Evolutionary conservation across 2,888 invertebrate species (phyloP).

Genomic region (Argyra leucocephala): DNA sequence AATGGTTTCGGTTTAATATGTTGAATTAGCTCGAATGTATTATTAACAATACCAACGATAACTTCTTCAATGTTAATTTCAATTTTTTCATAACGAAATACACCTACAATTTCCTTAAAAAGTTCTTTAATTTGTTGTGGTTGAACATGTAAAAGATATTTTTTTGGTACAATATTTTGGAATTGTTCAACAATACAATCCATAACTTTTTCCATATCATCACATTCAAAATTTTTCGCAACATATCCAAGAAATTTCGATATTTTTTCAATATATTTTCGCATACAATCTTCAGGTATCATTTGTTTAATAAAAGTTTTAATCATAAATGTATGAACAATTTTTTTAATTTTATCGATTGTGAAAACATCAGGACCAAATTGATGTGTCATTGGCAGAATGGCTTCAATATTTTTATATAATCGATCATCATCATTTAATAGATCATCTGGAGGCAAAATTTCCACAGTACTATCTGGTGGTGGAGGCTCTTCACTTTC

Average conservation of each 20-base stretch:
- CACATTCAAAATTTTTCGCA: constrained; percentile 36
- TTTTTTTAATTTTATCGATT: constrained; percentile 34
- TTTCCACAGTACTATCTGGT: constrained; percentile 20
- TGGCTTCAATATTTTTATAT: constrained; percentile 29
- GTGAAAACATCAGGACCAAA: constrained; percentile 30
- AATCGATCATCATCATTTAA: constrained; percentile 22
- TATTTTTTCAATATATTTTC: constrained; percentile 34
- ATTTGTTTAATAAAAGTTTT: constrained; percentile 28
- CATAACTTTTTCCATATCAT: constrained; percentile 35
- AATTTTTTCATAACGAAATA: constrained; percentile 5
- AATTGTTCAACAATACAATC: constrained; percentile 36
- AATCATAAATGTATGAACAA: constrained; percentile 35
- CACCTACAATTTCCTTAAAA: neutral
- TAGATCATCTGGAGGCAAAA: constrained; percentile 28
- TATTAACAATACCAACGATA: constrained; percentile 3
- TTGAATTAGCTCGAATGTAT: neutral
- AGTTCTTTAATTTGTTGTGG: constrained; percentile 20
- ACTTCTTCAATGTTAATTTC: constrained; percentile 9
- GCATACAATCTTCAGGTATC: constrained; percentile 31
- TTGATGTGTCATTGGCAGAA: constrained; percentile 31
- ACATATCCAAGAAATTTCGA: constrained; percentile 37
- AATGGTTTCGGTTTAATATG: neutral
- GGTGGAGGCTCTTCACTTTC: constrained; percentile 16
- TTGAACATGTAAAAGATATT: constrained; percentile 32
- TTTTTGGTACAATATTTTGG: constrained; percentile 35